Evolutionary conservation across 1,140 invertebrate species (phyloP), one percentile per base, ranked within the genome.

Genomic region (Conopomorpha cramerella): DNA sequence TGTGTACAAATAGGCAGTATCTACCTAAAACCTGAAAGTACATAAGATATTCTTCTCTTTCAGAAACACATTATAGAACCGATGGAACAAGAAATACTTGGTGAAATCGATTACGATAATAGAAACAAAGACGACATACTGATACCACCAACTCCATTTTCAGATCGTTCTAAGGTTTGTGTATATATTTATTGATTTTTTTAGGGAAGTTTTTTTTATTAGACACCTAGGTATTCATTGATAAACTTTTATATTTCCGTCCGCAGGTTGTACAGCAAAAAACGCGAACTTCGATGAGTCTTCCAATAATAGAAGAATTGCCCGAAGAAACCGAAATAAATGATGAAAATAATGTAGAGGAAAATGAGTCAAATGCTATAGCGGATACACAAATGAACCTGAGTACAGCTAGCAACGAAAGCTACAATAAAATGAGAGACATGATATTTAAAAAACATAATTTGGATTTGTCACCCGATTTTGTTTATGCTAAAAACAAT

Each of bases 391-490:
- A 49, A 25, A 14, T 53, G 29, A 41, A 67, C 25, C 16, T 31
- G 3, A 60, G 48, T 29, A 34, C 26, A n/a, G 49, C 35, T 12
- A 64, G 50, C 32, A 46, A 56, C 13, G 53, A 60, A 13, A 57
- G 46, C 26, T 63, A 50, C 15, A 39, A 33, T 0, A 53, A 55
- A 32, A 57, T 63, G 6, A 62, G 60, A 45, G 54, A 68, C 29
- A 60, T 46, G 33, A 49, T 66, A 17, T 27, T 68, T 8, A 68
- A 58, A 33, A 58, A 63, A 42, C 54, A 61, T 39, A 63, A 65
- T 28, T 46, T 74, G n/a, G 53, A 65, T 44, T 42, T 54, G 11
- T 71, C 66, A 18, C 68, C 64, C 10, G 39, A 60, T 36, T 71
- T 73, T 51, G 50, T 58, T 16, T 73, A 65, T 39, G 39, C 45